A percentile compares a stretch with the other conserved stretches of the same genome.
These are phyloP conservation scores for Caenorhabditis drosophilae DNA, from an alignment of 2,888 invertebrate genomes.

Conservation along the genomic window DNA sequence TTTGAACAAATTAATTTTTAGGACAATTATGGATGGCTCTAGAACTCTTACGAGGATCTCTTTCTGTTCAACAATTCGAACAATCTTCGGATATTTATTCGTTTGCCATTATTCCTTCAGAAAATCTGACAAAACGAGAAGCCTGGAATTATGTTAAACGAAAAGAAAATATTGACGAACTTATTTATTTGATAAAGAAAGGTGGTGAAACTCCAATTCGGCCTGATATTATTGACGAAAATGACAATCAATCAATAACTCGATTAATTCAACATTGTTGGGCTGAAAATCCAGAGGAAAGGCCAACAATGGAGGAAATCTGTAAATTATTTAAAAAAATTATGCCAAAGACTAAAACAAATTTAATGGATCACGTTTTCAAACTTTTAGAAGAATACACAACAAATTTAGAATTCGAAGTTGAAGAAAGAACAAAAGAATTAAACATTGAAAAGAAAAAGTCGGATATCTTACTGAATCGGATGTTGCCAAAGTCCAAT, in stretches of 20 bases:
- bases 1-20: neutral
- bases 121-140: conserved; percentile 56
- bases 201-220: conserved; percentile 47
- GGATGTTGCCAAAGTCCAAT: conserved; percentile 58
- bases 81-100: conserved; percentile 58
- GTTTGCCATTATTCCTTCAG: conserved; percentile 62
- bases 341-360: conserved; percentile 42
- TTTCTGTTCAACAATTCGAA: conserved; percentile 8
- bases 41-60: conserved; percentile 49
- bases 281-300: conserved; percentile 51
- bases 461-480: conserved; percentile 56
- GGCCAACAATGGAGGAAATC: conserved; percentile 46
- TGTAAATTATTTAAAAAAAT: conserved; percentile 28
- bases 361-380: conserved; percentile 66
- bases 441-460: conserved; percentile 62
- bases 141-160: conserved; percentile 54
- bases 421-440: conserved; percentile 59
- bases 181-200: conserved; percentile 51
- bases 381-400: conserved; percentile 64
- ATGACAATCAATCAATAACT: conserved; percentile 45
- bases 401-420: conserved; percentile 53
- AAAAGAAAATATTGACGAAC: conserved; percentile 41
- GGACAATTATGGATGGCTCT: conserved; percentile 58
- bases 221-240: conserved; percentile 43
- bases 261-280: conserved; percentile 61